Base-by-base conservation (phyloP, 1,140 invertebrate genomes). In the Notospermus geniculatus region DNA sequence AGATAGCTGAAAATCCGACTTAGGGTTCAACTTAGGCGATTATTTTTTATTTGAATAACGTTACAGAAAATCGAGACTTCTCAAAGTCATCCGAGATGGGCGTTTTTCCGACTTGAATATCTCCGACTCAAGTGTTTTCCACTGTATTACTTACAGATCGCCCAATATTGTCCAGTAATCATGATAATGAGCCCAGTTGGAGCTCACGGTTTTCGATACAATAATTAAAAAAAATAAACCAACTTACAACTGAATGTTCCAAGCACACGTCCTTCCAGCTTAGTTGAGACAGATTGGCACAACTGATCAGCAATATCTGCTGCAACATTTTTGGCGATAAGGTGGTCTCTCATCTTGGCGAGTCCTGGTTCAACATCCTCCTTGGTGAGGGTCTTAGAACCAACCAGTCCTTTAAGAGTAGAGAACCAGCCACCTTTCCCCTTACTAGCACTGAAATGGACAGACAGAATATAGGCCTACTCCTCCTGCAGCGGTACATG, bases 241-340 rank as follows among this genome's bases (percentile, higher is more conserved):
- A 13, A 73, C 78, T 76, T 68, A 81, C 79, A 74, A 67, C 93
- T 91, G 77, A 98, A 98, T 19, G 94, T 97, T 25, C 95, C 93
- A 22, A 95, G 80, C 50, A 93, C 88, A 84, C 94, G 96, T 64
- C 97, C 97, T 76, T 96, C 91, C 9, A 99, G 83, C 76, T 97
- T 97, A 0, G 85, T 84, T 9, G 90, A 88, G 13, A 99, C 95
- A 2, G 95, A 97, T 54, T 98, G 91, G 77, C 97, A 99, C 13
- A 99, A 83, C 76, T 97, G 97, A 19, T 86, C 84, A 9, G 97
- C 88, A 69, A 99, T 98, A 68, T 99, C 97, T 0, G 93, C 82
- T 29, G 97, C 97, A 1, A 99, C 97, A 82, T 99, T 99, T 80
- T 99, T 70, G 83, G 83, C 65, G 68, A 99, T 98, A 28, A 99